These are phyloP conservation scores for Syrista parreyssii DNA, from an alignment of 2,888 invertebrate genomes.

Conservation along the genomic window DNA sequence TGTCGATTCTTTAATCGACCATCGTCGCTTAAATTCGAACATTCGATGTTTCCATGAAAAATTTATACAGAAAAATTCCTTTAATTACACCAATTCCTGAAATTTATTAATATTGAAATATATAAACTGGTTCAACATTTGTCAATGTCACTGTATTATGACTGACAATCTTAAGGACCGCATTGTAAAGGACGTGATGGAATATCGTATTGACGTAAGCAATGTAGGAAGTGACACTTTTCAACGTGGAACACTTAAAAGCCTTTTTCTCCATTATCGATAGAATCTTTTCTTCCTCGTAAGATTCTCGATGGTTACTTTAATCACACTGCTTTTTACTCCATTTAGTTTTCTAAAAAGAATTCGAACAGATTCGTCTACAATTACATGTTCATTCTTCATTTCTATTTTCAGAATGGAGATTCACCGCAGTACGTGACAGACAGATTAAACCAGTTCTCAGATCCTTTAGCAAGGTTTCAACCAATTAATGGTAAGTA, in stretches of 20 bases:
- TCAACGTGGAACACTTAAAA: background rate
- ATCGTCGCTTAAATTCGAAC: background rate
- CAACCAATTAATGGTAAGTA: slow-evolving; percentile 68
- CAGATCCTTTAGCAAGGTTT: slow-evolving; percentile 68
- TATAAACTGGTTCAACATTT: background rate
- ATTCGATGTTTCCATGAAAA: background rate
- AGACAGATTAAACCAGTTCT: slow-evolving; percentile 68
- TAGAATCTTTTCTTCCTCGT: background rate
- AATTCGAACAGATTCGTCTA: background rate
- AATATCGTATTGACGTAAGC: background rate
- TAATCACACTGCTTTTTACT: background rate
- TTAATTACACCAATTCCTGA: background rate
- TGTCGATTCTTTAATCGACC: too few relatives aligned
- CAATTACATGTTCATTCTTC: background rate
- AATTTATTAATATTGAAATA: background rate
- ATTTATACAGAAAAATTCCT: background rate
- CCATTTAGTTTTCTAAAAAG: background rate
- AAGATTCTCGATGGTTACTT: background rate
- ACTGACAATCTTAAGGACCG: background rate
- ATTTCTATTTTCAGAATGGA: slow-evolving; percentile 64
- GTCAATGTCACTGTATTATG: background rate
- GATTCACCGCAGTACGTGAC: slow-evolving; percentile 66
- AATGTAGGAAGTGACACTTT: background rate
- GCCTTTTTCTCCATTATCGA: background rate
- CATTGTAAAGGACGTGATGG: background rate